phyloP scores from a whole-genome alignment of 2,113 vertebrate species.

The Brachypteracias leptosomus region DNA sequence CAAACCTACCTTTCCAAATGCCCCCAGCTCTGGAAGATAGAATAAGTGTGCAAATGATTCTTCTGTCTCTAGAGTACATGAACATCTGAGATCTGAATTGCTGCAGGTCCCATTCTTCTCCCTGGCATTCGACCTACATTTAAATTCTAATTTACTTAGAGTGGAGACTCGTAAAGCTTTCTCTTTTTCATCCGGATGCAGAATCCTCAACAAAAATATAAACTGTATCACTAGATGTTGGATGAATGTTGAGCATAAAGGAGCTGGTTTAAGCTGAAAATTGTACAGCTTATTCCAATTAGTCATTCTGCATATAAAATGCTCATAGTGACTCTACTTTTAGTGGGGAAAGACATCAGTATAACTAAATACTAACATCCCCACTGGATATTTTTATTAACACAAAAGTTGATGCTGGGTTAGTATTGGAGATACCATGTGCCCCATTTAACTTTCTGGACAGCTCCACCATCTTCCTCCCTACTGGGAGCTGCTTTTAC shows the following conservation, averaged over 20 bases:
- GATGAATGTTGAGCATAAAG: not conserved
- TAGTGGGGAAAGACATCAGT: not conserved
- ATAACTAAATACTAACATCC: not conserved
- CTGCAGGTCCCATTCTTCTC: slow-evolving; percentile 56
- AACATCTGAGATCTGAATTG: slow-evolving; percentile 59
- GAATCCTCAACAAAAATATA: slow-evolving; percentile 48
- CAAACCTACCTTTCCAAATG: slow-evolving; percentile 34
- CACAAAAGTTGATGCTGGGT: not conserved
- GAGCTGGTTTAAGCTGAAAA: slow-evolving; percentile 20
- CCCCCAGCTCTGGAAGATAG: slow-evolving; percentile 34
- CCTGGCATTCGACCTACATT: slow-evolving; percentile 44
- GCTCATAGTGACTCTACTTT: not conserved
- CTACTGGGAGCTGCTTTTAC: not conserved
- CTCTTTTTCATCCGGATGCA: not conserved
- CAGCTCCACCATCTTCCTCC: not conserved
- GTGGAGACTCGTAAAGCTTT: not conserved
- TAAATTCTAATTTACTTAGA: slow-evolving; percentile 60
- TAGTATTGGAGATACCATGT: not conserved
- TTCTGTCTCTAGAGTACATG: slow-evolving; percentile 30
- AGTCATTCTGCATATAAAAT: slow-evolving; percentile 19
- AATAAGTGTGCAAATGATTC: slow-evolving; percentile 43
- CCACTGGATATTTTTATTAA: not conserved
- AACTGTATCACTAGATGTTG: slow-evolving; percentile 35
- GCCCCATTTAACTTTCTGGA: not conserved
- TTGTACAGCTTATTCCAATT: slow-evolving; percentile 11